phyloP scores from a whole-genome alignment of 2,113 vertebrate species.

The Cairina moschata region DNA sequence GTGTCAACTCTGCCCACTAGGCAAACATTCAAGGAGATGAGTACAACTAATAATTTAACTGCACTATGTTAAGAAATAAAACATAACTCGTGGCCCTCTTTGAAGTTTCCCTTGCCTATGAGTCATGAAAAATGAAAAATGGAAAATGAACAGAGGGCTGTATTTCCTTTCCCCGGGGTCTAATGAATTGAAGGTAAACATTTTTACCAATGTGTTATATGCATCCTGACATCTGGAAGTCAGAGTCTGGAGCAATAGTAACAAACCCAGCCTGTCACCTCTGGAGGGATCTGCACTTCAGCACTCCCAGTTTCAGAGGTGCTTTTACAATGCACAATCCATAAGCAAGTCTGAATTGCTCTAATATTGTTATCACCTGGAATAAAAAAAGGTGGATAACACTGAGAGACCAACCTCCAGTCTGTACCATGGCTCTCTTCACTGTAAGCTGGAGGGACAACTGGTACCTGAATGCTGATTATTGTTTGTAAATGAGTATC shows the following conservation, averaged over 20 bases:
- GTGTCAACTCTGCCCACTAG: conserved; percentile 29
- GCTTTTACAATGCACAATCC: neutral
- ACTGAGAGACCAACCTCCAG: neutral
- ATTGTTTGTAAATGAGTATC: neutral
- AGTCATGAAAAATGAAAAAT: neutral
- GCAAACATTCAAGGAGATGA: conserved; percentile 13
- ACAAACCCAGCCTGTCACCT: neutral
- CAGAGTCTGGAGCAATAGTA: neutral
- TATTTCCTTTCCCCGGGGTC: neutral
- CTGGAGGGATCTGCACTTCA: rapidly evolving
- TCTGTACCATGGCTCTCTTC: neutral
- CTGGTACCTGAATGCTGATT: neutral
- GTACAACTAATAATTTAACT: neutral
- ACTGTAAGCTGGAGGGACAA: neutral
- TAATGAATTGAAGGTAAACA: neutral
- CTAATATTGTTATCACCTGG: neutral
- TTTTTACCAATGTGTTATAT: neutral
- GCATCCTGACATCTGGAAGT: neutral
- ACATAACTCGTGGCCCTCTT: neutral
- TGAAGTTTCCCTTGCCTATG: conserved; percentile 9
- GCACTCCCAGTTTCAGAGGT: rapidly evolving
- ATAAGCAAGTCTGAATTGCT: neutral
- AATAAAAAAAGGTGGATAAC: neutral
- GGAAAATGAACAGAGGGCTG: neutral
- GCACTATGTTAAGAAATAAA: conserved; percentile 1